Evolutionary conservation across 2,888 invertebrate genomes (phyloP).

Genomic region (Agrilus biguttatus): DNA sequence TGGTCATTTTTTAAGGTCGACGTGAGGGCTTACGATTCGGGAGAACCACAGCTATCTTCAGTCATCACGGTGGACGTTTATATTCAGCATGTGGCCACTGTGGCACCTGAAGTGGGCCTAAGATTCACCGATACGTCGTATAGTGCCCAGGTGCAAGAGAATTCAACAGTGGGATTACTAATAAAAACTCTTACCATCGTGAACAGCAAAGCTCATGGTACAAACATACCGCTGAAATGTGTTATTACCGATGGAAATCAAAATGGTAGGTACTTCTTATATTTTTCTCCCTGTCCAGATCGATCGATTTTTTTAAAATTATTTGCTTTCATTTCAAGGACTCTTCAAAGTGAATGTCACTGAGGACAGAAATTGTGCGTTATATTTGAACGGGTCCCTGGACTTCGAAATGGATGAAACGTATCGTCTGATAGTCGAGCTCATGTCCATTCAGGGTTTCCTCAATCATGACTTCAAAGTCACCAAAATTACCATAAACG

Average conservation of each 20-base stretch:
- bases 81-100: slow-evolving; percentile 61
- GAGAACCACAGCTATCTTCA: slow-evolving; percentile 70
- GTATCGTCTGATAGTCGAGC: slow-evolving; percentile 60
- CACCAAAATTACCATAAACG: slow-evolving; percentile 64
- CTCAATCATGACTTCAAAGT: slow-evolving; percentile 63
- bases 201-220: slow-evolving; percentile 54
- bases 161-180: slow-evolving; percentile 49
- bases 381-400: slow-evolving; percentile 55
- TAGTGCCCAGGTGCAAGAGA: slow-evolving; percentile 69
- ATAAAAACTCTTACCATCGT: slow-evolving; percentile 60
- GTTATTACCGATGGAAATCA: slow-evolving; percentile 65
- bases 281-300: neutral
- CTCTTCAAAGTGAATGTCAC: slow-evolving; percentile 60
- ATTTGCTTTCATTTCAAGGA: slow-evolving; percentile 30
- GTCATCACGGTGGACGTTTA: slow-evolving; percentile 69
- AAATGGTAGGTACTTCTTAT: slow-evolving; percentile 36
- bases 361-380: slow-evolving; percentile 69
- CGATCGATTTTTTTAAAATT: neutral
- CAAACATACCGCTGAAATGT: slow-evolving; percentile 62
- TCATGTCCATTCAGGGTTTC: slow-evolving; percentile 67
- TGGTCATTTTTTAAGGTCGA: slow-evolving; percentile 44
- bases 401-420: slow-evolving; percentile 66
- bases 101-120: slow-evolving; percentile 55
- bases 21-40: slow-evolving; percentile 73
- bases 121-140: slow-evolving; percentile 82